Percentiles rank a stretch among this genome's conserved stretches.
phyloP scores from a whole-genome alignment of 1,140 invertebrate genomes.

The Wiebesia pumilae region DNA sequence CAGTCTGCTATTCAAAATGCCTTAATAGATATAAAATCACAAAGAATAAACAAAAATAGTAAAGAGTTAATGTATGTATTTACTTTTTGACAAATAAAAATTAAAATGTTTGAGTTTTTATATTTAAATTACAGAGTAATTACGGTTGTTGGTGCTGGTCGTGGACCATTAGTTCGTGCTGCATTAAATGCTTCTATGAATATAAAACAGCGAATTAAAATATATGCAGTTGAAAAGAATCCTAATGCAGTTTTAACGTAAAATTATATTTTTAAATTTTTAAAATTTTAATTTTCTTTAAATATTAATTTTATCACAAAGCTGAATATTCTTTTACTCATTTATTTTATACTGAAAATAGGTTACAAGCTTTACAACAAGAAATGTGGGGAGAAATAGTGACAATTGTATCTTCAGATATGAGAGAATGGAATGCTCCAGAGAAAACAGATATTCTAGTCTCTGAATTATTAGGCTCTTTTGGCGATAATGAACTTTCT shows the following conservation, averaged over 20 bases:
- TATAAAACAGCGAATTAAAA: conserved; percentile 78
- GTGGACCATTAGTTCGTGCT: conserved; percentile 94
- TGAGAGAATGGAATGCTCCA: conserved; percentile 89
- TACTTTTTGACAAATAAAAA: conserved; percentile 7
- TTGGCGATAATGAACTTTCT: conserved; percentile 99
- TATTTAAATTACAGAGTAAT: conserved; percentile 77
- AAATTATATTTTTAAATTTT: conserved; percentile 57
- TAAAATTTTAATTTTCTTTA: not conserved
- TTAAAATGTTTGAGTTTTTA: not conserved
- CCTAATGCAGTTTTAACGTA: conserved; percentile 94
- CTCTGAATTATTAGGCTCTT: conserved; percentile 96
- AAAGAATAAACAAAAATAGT: conserved; percentile 26
- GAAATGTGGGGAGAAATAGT: conserved; percentile 88
- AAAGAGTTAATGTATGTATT: conserved; percentile 55
- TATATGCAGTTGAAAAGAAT: conserved; percentile 99
- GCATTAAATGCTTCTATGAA: conserved; percentile 86
- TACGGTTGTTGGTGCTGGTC: conserved; percentile 96
- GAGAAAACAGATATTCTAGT: conserved; percentile 96
- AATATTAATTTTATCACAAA: not conserved
- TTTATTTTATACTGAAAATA: conserved; percentile 56
- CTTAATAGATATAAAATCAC: conserved; percentile 74
- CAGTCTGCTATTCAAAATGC: conserved; percentile 88
- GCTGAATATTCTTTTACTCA: not conserved
- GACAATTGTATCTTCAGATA: conserved; percentile 89
- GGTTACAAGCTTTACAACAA: conserved; percentile 84